These are phyloP conservation scores for Papilio glaucus DNA, from an alignment of 1,140 invertebrate genomes.

Conservation along the genomic window DNA sequence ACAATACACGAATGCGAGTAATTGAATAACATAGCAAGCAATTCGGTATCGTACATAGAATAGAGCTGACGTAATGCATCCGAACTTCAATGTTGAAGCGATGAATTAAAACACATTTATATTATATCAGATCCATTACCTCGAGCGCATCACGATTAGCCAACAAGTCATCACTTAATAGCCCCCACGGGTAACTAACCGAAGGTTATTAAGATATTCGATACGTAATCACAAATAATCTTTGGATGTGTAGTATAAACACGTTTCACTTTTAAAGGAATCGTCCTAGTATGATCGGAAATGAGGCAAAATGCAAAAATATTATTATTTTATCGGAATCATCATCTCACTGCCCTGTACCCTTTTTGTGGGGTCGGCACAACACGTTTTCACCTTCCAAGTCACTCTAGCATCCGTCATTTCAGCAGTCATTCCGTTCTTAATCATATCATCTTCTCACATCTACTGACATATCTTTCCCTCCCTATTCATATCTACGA, in stretches of 20 bases:
- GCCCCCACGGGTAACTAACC: not conserved
- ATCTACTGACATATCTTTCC: too few species aligned
- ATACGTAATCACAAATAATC: not conserved
- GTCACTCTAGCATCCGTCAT: too few species aligned
- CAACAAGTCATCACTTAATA: constrained; percentile 34
- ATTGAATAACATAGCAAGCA: not conserved
- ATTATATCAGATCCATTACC: constrained; percentile 20
- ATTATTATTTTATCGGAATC: too few species aligned
- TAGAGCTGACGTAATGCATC: constrained; percentile 7
- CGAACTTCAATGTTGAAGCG: not conserved
- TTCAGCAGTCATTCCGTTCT: too few species aligned
- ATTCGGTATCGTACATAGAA: not conserved
- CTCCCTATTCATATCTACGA: too few species aligned
- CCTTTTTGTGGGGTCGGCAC: too few species aligned
- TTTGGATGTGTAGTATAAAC: not conserved
- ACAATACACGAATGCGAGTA: not conserved
- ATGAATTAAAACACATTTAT: constrained; percentile 12
- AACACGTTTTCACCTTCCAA: too few species aligned
- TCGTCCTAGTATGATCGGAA: too few species aligned
- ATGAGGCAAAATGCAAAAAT: too few species aligned
- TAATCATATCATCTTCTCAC: too few species aligned
- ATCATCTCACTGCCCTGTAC: too few species aligned
- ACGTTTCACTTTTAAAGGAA: not conserved
- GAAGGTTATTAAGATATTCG: constrained; percentile 25
- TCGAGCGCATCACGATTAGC: constrained; percentile 20